Evolutionary conservation across 2,113 vertebrate species (phyloP), one percentile per base, ranked within the genome.

Genomic region (Tupaia chinensis): DNA sequence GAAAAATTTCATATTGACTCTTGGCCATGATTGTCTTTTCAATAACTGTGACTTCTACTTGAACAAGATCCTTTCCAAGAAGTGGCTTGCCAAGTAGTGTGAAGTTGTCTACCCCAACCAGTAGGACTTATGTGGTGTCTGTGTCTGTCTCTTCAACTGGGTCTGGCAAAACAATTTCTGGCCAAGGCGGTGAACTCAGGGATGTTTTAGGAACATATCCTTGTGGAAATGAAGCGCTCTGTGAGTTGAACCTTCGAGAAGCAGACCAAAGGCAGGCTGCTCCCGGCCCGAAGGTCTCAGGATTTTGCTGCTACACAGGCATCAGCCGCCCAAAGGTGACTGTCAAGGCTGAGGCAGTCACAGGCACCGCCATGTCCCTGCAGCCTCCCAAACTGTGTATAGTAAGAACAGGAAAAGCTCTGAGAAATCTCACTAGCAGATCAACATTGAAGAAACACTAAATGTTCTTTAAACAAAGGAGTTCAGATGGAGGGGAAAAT

Each of bases 161-260:
- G 89, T 99, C 98, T 58, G 99, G 98, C 34, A 98, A 97, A 1
- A 98, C 97, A 27, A 99, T 79, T 78, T 99, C 98, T 10, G 99
- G 98, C 99, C 99, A 99, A 0, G 99, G 99, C 0, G 99, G 99
- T 0, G 98, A 99, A 65, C 98, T 44, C 44, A 44, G 44, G 44
- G 44, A 44, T 44, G 44, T 44, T 44, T 44, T 44, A 44, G 44
- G 44, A 44, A 44, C 44, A 98, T 96, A 97, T 97, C 97, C 25
- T 80, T 69, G 89, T 15, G 76, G 89, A 60, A 3, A 86, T 0
- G 93, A 20, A 4, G 95, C 0, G 16, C 79, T 93, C 91, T 95
- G 97, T 0, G 96, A 96, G 29, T 19, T 1, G 93, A 81, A 83
- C 23, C 97, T 88, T 9, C 20, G 80, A 34, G 91, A 15, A 22